phyloP scores from a whole-genome alignment of 2,113 vertebrate genomes.

The Phrynocephalus versicolor region DNA sequence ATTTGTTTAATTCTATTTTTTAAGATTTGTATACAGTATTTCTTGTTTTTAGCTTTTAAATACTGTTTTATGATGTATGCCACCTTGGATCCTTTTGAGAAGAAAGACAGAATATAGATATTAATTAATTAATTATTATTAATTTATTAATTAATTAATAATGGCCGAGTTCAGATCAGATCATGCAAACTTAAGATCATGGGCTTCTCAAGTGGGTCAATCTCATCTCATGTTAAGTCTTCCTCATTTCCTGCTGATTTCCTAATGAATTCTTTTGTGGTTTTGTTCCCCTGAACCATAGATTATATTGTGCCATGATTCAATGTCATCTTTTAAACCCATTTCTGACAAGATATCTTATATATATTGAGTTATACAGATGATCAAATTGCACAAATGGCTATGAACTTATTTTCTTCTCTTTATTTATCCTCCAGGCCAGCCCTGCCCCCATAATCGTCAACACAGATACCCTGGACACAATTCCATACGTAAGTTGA shows the following conservation, averaged over 20 bases:
- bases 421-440: constrained; percentile 75
- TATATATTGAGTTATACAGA: background rate
- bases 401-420: constrained; percentile 8
- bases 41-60: too few species aligned
- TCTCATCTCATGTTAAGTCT: too few species aligned
- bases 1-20: too few species aligned
- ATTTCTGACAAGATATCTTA: background rate
- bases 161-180: too few species aligned
- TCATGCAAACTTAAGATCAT: too few species aligned
- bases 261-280: background rate
- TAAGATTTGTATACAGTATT: too few species aligned
- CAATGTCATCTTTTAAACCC: background rate
- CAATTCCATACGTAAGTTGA: constrained; percentile 92
- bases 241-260: too few species aligned
- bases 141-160: too few species aligned
- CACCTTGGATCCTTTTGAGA: background rate
- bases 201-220: too few species aligned
- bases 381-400: background rate
- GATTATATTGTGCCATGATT: background rate
- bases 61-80: too few species aligned
- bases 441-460: constrained; percentile 95
- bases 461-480: constrained; percentile 97
- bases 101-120: background rate
- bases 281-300: background rate
- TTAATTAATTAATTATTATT: too few species aligned